phyloP scores from a whole-genome alignment of 2,113 vertebrate genomes.

The Caranx melampygus region DNA sequence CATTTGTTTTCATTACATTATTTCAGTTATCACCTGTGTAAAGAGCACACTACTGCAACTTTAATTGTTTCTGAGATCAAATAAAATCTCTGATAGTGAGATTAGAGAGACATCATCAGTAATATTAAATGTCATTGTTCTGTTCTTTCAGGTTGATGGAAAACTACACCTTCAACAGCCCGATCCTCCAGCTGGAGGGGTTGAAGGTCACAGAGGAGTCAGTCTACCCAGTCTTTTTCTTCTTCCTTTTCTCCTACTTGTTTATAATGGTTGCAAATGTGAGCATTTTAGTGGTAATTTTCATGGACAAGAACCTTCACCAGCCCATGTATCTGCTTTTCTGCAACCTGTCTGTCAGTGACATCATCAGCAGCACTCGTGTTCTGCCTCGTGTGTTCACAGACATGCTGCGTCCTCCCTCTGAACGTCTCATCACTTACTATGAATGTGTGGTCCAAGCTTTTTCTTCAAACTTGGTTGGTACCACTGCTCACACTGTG shows the following conservation, averaged over 20 bases:
- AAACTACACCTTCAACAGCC: slow-evolving; percentile 48
- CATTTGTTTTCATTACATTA: too few species aligned
- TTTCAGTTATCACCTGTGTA: too few species aligned
- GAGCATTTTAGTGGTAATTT: slow-evolving; percentile 52
- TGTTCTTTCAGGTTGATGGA: slow-evolving; percentile 48
- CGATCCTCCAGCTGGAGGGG: slow-evolving; percentile 69
- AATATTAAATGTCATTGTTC: background rate
- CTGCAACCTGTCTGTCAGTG: slow-evolving; percentile 70
- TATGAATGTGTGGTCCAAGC: slow-evolving; percentile 72
- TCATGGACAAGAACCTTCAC: slow-evolving; percentile 58
- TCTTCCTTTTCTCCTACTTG: slow-evolving; percentile 62
- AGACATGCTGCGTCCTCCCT: slow-evolving; percentile 46
- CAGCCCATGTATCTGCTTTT: slow-evolving; percentile 77
- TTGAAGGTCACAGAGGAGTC: slow-evolving; percentile 48
- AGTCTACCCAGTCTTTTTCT: slow-evolving; percentile 53
- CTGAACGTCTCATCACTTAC: slow-evolving; percentile 66
- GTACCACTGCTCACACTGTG: slow-evolving; percentile 56
- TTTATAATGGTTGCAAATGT: slow-evolving; percentile 61
- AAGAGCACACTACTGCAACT: too few species aligned
- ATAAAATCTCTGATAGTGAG: too few species aligned
- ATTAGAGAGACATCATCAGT: too few species aligned
- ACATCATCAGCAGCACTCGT: slow-evolving; percentile 60
- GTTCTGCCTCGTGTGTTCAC: slow-evolving; percentile 56
- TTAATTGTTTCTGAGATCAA: too few species aligned
- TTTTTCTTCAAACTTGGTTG: slow-evolving; percentile 60